These are phyloP conservation scores for Mizuhopecten yessoensis DNA, from an alignment of 1,140 invertebrate species.

Conservation along the genomic window DNA sequence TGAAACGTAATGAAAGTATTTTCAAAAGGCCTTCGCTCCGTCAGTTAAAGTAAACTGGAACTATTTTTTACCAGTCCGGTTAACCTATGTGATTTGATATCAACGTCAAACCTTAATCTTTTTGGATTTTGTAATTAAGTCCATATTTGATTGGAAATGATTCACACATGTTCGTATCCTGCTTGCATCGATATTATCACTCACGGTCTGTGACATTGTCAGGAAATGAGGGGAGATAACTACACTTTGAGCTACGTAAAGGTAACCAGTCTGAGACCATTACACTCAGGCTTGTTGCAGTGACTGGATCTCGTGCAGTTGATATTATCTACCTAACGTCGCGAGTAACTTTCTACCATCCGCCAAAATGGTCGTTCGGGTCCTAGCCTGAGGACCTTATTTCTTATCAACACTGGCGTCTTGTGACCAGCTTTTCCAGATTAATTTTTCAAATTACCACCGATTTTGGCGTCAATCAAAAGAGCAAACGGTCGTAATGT, in stretches of 20 bases:
- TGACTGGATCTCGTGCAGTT: slow-evolving; percentile 3
- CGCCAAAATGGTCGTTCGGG: background rate
- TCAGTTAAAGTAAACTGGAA: background rate
- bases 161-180: background rate
- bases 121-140: background rate
- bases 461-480: slow-evolving; percentile 38
- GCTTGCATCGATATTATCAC: background rate
- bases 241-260: background rate
- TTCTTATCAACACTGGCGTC: background rate
- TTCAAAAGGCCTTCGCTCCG: background rate
- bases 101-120: background rate
- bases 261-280: background rate
- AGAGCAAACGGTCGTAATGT: background rate
- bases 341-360: slow-evolving; percentile 21
- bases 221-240: background rate
- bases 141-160: background rate
- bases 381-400: background rate
- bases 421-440: slow-evolving; percentile 37
- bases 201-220: background rate
- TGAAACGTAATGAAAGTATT: slow-evolving; percentile 35
- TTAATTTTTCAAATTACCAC: slow-evolving; percentile 20
- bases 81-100: background rate
- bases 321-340: slow-evolving; percentile 25
- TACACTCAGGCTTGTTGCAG: background rate
- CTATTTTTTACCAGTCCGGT: background rate